Percentiles rank a stretch among this genome's conserved stretches.
Conservation (phyloP, 2,797 vertebrate genomes). For the Gambelia wislizenii region DNA sequence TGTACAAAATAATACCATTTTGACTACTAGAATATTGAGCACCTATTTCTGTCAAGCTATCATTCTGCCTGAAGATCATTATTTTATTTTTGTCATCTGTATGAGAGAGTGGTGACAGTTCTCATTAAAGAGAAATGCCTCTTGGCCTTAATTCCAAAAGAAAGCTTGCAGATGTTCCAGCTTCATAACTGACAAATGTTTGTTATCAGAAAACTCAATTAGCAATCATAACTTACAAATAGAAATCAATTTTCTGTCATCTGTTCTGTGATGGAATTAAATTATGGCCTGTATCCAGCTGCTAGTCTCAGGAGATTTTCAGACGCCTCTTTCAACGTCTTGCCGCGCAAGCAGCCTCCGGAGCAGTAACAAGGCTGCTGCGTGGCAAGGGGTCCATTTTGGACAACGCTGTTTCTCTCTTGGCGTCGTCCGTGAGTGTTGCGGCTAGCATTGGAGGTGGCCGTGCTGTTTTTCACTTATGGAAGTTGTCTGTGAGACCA, state of each 20-base stretch:
- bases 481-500: too few species aligned
- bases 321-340: too few species aligned
- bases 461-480: too few species aligned
- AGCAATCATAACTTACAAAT: constrained; percentile 1
- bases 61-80: constrained; percentile 2
- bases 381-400: too few species aligned
- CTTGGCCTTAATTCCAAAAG: not conserved
- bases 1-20: not conserved
- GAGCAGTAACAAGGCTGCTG: too few species aligned
- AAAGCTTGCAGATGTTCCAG: constrained; percentile 1
- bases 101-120: not conserved
- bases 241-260: not conserved
- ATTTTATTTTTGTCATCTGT: constrained; percentile 11
- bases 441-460: too few species aligned
- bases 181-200: constrained; percentile 6
- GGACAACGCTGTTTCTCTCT: too few species aligned
- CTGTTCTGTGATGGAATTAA: constrained; percentile 1
- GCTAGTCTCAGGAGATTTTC: too few species aligned
- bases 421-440: too few species aligned
- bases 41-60: not conserved
- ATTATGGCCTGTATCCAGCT: not conserved
- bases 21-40: not conserved
- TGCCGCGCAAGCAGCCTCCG: too few species aligned
- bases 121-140: constrained; percentile 6
- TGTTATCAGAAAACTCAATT: constrained; percentile 32